These are phyloP conservation scores for Sesamia inferens DNA, from an alignment of 2,888 invertebrate genomes.

Conservation along the genomic window DNA sequence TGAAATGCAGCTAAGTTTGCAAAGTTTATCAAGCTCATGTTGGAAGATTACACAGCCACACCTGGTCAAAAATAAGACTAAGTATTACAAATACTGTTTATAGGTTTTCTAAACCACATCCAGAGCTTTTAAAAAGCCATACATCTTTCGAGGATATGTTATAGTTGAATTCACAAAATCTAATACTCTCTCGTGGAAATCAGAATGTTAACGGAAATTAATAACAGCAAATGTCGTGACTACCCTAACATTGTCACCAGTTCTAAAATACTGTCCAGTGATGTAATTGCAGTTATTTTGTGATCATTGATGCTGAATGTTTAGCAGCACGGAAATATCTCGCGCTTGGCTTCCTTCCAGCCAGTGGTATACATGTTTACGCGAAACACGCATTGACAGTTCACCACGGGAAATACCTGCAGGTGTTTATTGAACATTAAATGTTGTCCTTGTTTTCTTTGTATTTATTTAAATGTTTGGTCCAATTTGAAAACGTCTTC, in stretches of 20 bases:
- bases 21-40: background rate
- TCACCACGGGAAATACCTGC: conserved; percentile 41
- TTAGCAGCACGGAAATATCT: conserved; percentile 62
- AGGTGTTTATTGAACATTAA: conserved; percentile 52
- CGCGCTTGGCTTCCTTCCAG: conserved; percentile 52
- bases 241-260: conserved; percentile 15
- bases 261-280: conserved; percentile 36
- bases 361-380: conserved; percentile 59
- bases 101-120: background rate
- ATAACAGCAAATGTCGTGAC: conserved; percentile 1
- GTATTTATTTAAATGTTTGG: conserved; percentile 1
- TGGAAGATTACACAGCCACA: background rate
- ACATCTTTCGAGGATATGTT: background rate
- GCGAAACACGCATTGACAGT: conserved; percentile 56
- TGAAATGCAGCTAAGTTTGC: background rate
- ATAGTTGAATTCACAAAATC: background rate
- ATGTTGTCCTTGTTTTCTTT: conserved; percentile 23
- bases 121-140: background rate
- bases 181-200: background rate
- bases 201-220: conserved; percentile 5
- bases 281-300: conserved; percentile 54
- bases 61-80: background rate
- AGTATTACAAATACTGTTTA: background rate
- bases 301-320: conserved; percentile 56
- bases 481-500: background rate